phyloP scores from a whole-genome alignment of 2,113 vertebrate species.

The Micromys minutus region DNA sequence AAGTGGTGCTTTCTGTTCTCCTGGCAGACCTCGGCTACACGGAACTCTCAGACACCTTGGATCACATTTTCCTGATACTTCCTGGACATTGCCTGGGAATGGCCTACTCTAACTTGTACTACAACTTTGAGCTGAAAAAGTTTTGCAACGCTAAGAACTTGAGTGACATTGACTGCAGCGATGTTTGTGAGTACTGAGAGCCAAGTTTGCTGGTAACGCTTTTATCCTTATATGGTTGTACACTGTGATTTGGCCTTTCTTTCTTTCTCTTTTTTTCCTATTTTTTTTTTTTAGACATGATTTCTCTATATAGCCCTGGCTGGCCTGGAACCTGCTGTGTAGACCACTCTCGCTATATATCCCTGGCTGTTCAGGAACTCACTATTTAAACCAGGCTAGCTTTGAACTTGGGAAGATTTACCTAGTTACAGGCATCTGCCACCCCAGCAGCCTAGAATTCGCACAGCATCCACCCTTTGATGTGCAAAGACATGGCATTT shows the following conservation, averaged over 20 bases:
- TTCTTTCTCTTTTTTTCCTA: neutral
- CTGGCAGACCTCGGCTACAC: constrained; percentile 88
- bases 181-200: constrained; percentile 87
- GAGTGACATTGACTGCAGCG: constrained; percentile 82
- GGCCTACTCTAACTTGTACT: constrained; percentile 94
- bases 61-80: constrained; percentile 91
- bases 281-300: neutral
- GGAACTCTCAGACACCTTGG: constrained; percentile 87
- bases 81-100: constrained; percentile 96
- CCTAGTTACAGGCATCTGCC: neutral
- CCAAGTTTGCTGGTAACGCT: neutral
- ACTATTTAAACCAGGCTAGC: neutral
- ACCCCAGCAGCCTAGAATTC: neutral
- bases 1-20: neutral
- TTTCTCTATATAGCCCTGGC: neutral
- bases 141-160: constrained; percentile 88
- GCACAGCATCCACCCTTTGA: neutral
- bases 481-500: neutral
- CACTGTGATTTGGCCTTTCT: neutral
- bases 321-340: neutral
- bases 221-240: neutral
- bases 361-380: neutral
- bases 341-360: neutral
- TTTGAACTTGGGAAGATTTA: neutral
- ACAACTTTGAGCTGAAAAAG: constrained; percentile 92